Evolutionary conservation across 2,888 invertebrate genomes (phyloP).

Genomic region (Aporophyla nigra): DNA sequence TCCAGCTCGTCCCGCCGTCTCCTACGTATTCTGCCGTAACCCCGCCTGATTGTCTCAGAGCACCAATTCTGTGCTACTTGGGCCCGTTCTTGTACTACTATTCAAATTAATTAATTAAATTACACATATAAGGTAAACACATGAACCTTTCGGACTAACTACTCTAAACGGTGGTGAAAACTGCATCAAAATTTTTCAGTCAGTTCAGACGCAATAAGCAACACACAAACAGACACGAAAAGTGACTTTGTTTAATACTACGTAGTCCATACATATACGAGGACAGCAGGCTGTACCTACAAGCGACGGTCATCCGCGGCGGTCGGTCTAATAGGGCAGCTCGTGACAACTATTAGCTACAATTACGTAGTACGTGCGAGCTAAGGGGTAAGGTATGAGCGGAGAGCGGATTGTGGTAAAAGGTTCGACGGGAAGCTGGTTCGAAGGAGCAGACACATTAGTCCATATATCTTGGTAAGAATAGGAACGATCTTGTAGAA

Average conservation of each 20-base stretch:
- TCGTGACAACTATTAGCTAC: slow-evolving; percentile 80
- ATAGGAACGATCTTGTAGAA: neutral
- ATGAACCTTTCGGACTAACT: neutral
- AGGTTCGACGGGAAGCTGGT: neutral
- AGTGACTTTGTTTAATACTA: neutral
- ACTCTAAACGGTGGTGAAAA: neutral
- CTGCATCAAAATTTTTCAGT: neutral
- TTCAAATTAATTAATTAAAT: too few relatives aligned
- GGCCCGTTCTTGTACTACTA: too few relatives aligned
- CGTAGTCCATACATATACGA: slow-evolving; percentile 1
- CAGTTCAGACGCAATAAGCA: neutral
- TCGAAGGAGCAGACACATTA: neutral
- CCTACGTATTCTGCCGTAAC: too few relatives aligned
- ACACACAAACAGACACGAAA: neutral
- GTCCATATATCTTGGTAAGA: neutral
- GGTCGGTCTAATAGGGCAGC: slow-evolving; percentile 70
- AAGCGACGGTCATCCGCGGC: slow-evolving; percentile 51
- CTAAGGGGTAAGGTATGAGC: slow-evolving; percentile 46
- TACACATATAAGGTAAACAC: too few relatives aligned
- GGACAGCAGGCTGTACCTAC: slow-evolving; percentile 1
- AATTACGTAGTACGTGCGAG: slow-evolving; percentile 72
- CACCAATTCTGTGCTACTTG: too few relatives aligned
- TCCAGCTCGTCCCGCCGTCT: too few relatives aligned
- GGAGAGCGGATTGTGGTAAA: slow-evolving; percentile 34
- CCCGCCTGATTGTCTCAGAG: too few relatives aligned